These are phyloP conservation scores for Lacerta bilineata DNA, from an alignment of 2,797 vertebrate species.

Conservation along the genomic window DNA sequence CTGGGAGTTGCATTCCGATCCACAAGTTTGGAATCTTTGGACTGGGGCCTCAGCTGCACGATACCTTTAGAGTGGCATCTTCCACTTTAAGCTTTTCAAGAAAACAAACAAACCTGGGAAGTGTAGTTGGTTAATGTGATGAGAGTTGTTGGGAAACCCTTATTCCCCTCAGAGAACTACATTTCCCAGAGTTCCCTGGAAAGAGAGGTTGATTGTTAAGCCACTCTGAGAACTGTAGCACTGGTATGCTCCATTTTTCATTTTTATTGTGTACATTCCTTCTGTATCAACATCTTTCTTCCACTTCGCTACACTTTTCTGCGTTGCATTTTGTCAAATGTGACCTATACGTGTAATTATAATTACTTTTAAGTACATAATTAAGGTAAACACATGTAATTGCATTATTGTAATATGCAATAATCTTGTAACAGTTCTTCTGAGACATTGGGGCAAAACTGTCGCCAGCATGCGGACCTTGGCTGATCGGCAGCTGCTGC, in stretches of 20 bases:
- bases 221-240: no score
- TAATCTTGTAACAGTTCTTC: constrained; percentile 57
- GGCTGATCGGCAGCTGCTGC: background rate
- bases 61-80: no score
- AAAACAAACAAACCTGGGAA: no score
- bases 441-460: constrained; percentile 56
- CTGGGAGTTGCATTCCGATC: background rate
- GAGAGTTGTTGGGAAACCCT: no score
- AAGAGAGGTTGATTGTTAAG: no score
- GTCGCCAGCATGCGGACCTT: background rate
- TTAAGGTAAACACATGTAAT: constrained; percentile 65
- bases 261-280: constrained; percentile 20
- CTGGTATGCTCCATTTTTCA: no score
- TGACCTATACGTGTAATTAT: constrained; percentile 69
- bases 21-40: no score
- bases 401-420: constrained; percentile 66
- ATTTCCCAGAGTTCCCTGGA: no score
- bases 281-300: constrained; percentile 27
- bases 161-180: no score
- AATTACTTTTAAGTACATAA: constrained; percentile 64
- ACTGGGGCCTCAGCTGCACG: no score
- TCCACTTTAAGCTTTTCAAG: no score
- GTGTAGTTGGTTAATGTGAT: no score
- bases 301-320: constrained; percentile 21
- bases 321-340: constrained; percentile 57